Percentiles rank a stretch among this genome's conserved stretches.
Evolutionary conservation across 2,888 invertebrate genomes (phyloP).

Genomic region (Nymphalis urticae): DNA sequence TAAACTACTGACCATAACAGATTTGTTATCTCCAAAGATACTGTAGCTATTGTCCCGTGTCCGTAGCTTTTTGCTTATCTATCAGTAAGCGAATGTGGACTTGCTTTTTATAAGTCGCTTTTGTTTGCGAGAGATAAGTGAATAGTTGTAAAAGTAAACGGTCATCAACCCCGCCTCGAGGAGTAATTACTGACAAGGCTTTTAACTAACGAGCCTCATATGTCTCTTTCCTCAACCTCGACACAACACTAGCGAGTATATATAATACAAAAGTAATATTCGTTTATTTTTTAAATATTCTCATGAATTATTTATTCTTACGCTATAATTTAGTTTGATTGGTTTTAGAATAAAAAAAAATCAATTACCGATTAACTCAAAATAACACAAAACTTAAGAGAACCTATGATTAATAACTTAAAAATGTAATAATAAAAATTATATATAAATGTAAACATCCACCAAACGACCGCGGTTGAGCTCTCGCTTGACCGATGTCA

Average conservation of each 20-base stretch:
- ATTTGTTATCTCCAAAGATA: conserved; percentile 32
- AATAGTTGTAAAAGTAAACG: conserved; percentile 59
- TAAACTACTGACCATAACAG: conserved; percentile 19
- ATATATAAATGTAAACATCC: background rate
- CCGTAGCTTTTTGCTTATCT: conserved; percentile 47
- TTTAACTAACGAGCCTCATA: conserved; percentile 57
- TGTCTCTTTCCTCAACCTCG: conserved; percentile 29
- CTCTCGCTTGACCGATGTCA: conserved; percentile 23
- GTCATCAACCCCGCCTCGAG: conserved; percentile 62
- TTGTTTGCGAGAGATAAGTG: conserved; percentile 77
- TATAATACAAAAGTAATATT: conserved; percentile 1
- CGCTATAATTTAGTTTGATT: too few relatives aligned
- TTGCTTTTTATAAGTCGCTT: conserved; percentile 57
- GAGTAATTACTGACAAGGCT: conserved; percentile 67
- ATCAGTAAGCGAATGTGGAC: conserved; percentile 68
- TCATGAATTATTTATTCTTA: background rate
- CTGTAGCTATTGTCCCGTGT: conserved; percentile 62
- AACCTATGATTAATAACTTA: background rate
- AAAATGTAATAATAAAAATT: background rate
- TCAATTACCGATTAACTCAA: background rate
- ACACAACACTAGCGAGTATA: conserved; percentile 9
- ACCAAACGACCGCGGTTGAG: background rate
- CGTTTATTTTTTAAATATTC: conserved; percentile 6
- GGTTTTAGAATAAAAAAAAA: too few relatives aligned
- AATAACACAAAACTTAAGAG: background rate